Conservation (phyloP, 2,888 invertebrate species). For the Alcis repandata region DNA sequence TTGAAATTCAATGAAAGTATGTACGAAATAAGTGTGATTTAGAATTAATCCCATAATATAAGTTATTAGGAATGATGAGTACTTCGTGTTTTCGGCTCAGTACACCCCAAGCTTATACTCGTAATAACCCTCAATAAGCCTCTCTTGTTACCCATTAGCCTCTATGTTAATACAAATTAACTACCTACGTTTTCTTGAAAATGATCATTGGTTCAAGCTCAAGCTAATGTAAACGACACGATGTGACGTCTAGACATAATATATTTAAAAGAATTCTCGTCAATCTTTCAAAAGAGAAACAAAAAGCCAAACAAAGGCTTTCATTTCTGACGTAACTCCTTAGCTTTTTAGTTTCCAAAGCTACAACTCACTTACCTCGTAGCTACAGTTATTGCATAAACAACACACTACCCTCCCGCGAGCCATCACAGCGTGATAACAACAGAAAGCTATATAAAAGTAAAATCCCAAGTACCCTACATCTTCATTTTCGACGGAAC, state of each 20-base stretch:
- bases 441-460: slow-evolving; percentile 28
- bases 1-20: no score
- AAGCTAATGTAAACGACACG: no score
- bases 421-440: slow-evolving; percentile 23
- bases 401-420: slow-evolving; percentile 13
- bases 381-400: slow-evolving; percentile 22
- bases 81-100: no score
- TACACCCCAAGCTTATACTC: no score
- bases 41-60: no score
- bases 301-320: slow-evolving; percentile 1
- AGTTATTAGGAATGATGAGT: no score
- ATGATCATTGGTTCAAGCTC: neutral
- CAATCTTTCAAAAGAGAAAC: neutral
- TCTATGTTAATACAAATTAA: no score
- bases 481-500: slow-evolving; percentile 42
- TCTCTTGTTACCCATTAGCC: no score
- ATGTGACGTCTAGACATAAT: no score
- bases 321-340: neutral
- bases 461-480: slow-evolving; percentile 35
- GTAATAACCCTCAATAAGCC: no score
- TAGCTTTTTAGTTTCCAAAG: neutral
- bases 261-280: neutral
- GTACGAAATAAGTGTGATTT: no score
- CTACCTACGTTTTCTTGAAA: no score
- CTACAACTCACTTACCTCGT: neutral